A percentile compares a stretch with the other conserved stretches of the same genome.
phyloP scores from a whole-genome alignment of 2,888 invertebrate species.

The Morpho deidamia region DNA sequence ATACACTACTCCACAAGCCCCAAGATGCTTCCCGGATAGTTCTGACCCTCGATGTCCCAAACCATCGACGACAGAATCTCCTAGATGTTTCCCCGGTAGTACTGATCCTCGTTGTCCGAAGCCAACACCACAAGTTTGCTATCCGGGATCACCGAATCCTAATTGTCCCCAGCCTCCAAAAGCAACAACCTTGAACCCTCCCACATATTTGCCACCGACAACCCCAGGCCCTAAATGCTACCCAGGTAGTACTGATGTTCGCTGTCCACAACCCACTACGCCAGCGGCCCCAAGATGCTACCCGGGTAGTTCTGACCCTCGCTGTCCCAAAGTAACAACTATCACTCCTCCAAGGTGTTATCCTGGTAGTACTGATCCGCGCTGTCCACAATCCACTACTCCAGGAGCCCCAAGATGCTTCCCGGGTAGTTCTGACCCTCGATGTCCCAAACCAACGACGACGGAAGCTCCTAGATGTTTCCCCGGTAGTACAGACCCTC shows the following conservation, averaged over 20 bases:
- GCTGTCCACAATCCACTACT: constrained; percentile 40
- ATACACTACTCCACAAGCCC: constrained; percentile 34
- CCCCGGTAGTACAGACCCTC: constrained; percentile 51
- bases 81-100: constrained; percentile 31
- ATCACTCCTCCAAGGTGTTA: constrained; percentile 39
- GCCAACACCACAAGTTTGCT: constrained; percentile 35
- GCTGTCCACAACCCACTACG: constrained; percentile 36
- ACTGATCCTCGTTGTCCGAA: constrained; percentile 27
- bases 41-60: constrained; percentile 31
- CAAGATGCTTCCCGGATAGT: constrained; percentile 34
- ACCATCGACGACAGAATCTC: constrained; percentile 26
- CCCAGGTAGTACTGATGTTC: constrained; percentile 37
- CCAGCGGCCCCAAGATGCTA: constrained; percentile 26
- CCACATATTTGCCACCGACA: constrained; percentile 34
- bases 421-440: constrained; percentile 37
- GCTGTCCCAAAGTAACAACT: constrained; percentile 37
- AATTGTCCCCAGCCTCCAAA: constrained; percentile 32
- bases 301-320: constrained; percentile 26
- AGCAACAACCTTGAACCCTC: constrained; percentile 27
- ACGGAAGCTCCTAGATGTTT: constrained; percentile 40
- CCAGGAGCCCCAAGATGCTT: constrained; percentile 33
- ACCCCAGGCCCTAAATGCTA: constrained; percentile 32
- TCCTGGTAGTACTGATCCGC: constrained; percentile 50
- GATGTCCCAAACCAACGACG: constrained; percentile 37
- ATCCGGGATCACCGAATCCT: constrained; percentile 31